phyloP scores from a whole-genome alignment of 2,113 vertebrate genomes.

The Sarotherodon lohbergeri region DNA sequence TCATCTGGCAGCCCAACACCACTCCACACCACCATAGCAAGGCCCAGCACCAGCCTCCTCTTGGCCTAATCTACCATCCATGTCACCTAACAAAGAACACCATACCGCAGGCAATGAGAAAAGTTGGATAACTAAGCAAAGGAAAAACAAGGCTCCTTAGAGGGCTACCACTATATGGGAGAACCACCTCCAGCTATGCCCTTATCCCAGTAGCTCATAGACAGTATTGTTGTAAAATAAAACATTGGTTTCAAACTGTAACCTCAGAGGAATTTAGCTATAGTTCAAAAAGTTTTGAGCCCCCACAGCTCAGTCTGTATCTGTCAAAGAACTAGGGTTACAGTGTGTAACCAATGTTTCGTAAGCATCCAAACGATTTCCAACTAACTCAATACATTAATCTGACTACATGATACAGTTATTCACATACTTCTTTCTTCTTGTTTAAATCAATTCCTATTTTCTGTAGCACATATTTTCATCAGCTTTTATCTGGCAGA shows the following conservation, averaged over 20 bases:
- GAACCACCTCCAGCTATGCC: not conserved
- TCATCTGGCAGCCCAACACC: not conserved
- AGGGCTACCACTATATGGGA: not conserved
- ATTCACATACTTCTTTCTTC: not conserved
- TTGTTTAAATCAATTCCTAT: not conserved
- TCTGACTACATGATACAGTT: not conserved
- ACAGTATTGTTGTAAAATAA: not conserved
- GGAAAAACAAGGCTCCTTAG: not conserved
- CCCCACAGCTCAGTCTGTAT: not conserved
- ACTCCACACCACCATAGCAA: not conserved
- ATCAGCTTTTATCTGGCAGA: slow-evolving; percentile 1
- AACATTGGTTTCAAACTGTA: not conserved
- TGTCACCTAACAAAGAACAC: not conserved
- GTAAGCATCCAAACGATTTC: not conserved
- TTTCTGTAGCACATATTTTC: not conserved
- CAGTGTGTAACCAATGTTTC: not conserved
- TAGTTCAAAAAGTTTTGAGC: not conserved
- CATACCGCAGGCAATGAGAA: not conserved
- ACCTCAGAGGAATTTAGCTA: not conserved
- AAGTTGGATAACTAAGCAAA: not conserved
- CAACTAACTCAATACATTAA: not conserved
- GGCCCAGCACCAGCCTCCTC: not conserved
- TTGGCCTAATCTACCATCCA: not conserved
- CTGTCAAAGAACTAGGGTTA: not conserved
- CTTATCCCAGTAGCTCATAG: not conserved